phyloP scores from a whole-genome alignment of 2,113 vertebrate genomes.

The Psilopsiagon aurifrons region DNA sequence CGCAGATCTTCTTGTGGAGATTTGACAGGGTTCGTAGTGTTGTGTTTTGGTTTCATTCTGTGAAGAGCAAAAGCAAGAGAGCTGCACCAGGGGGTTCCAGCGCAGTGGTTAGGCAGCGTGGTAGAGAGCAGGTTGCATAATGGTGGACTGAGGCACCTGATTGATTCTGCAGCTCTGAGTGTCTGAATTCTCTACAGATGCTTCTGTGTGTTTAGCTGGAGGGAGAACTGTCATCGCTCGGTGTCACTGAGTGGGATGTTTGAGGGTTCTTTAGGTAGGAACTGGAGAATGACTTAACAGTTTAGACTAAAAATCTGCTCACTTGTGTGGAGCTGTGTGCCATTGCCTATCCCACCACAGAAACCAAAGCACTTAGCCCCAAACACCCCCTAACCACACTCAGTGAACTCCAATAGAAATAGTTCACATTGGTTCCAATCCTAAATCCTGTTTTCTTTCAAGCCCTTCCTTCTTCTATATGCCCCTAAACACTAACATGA shows the following conservation, averaged over 20 bases:
- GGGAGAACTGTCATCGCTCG: neutral
- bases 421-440: neutral
- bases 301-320: neutral
- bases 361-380: neutral
- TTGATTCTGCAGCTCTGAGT: neutral
- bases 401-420: neutral
- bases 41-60: neutral
- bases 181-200: neutral
- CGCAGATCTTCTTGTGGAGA: accelerated
- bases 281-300: neutral
- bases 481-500: neutral
- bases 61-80: neutral
- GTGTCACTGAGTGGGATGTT: neutral
- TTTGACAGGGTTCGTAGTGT: neutral
- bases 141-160: neutral
- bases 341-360: neutral
- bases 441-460: neutral
- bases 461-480: neutral
- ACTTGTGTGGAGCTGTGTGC: neutral
- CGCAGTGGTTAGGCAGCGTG: accelerated
- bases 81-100: neutral
- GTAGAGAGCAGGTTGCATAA: neutral
- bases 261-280: neutral
- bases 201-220: neutral
- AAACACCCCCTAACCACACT: neutral